Evolutionary conservation across 2,113 vertebrate genomes (phyloP), one percentile per base, ranked within the genome.

Genomic region (Sylvietta virens): DNA sequence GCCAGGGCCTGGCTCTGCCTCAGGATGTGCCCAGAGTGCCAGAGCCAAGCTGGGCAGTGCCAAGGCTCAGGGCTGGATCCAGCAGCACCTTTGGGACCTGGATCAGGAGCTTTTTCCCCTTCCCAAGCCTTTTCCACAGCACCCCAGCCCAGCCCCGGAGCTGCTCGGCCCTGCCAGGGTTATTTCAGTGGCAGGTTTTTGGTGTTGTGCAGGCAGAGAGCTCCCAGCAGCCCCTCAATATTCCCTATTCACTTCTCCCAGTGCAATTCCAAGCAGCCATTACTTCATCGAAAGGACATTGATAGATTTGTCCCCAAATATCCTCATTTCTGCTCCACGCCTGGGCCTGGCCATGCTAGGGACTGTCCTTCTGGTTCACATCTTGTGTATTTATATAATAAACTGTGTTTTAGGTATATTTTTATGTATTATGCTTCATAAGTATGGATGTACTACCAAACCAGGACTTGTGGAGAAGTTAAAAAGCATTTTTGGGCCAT

Each of bases 351-450:
- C 58, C 19, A 0, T 1, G 6, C 26, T 45, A 33, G 31, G 5
- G 19, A 51, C 33, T 17, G 8, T 37, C 4, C 44, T 4, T 37
- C 19, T 28, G 31, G 13, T 53, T 81, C 24, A 30, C 4, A 37
- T 0, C 0, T 72, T 8, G 1, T 1, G 3, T 12, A 48, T 40
- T 37, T 77, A 2, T 16, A 4, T 4, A 22, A 78, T 6, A 15
- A 69, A 44, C 24, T 16, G 3, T 3, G 19, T 0, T 76, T 54
- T 21, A n/a, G 42, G 22, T 27, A 1, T 4, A 26, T 31, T 47
- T 77, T n/a, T 26, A 28, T 9, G 5, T 17, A 16, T 42, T 62
- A 1, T 1, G 4, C 23, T 31, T 54, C 3, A 0, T 14, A 51
- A 39, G 18, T 42, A 23, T 1, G n/a, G 47, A 19, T 6, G 8